Percentiles rank a stretch among this genome's conserved stretches.
phyloP scores from a whole-genome alignment of 2,113 vertebrate species.

The Sylvilagus bachmani region DNA sequence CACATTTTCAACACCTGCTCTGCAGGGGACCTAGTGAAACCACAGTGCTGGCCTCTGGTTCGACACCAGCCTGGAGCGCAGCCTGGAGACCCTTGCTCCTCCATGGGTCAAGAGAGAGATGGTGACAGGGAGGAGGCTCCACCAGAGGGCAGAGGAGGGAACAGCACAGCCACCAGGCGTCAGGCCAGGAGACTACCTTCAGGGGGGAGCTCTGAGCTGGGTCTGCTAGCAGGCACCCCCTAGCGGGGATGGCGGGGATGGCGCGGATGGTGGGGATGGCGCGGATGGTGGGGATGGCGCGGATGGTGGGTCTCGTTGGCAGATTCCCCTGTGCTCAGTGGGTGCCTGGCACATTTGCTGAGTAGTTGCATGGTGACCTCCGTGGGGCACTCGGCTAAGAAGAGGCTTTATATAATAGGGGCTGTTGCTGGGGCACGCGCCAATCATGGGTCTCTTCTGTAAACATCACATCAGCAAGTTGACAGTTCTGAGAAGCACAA shows the following conservation, averaged over 20 bases:
- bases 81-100: neutral
- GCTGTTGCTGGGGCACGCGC: neutral
- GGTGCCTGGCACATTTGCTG: neutral
- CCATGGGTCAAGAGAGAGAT: too few relatives aligned
- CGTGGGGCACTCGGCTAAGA: neutral
- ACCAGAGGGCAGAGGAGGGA: neutral
- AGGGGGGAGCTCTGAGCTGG: neutral
- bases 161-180: neutral
- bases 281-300: too few relatives aligned
- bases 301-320: neutral
- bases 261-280: too few relatives aligned
- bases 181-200: neutral
- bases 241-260: neutral
- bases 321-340: fast-evolving
- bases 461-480: neutral
- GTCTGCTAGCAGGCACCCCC: fast-evolving
- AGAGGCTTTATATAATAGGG: neutral
- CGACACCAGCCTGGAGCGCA: too few relatives aligned
- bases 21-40: neutral
- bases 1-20: neutral
- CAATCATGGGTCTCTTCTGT: neutral
- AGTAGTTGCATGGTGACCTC: neutral
- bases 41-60: neutral
- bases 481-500: neutral
- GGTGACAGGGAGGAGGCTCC: neutral